Evolutionary conservation across 2,888 invertebrate genomes (phyloP), one percentile per base, ranked within the genome.

Genomic region (Ditula angustiorana): DNA sequence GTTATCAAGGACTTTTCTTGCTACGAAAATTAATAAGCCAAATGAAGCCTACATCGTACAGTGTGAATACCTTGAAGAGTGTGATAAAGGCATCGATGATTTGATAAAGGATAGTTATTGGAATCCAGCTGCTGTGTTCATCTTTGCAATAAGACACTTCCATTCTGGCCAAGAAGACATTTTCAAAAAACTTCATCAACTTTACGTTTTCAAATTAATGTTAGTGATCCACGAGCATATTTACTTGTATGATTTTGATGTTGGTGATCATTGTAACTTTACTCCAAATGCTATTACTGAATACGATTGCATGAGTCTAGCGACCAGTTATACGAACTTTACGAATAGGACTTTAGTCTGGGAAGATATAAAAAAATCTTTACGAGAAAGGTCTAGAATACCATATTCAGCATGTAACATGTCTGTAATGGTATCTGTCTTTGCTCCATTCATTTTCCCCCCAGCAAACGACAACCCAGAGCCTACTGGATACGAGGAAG

Each of bases 361-460:
- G 49, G 8, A 24, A n/a, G 16, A 50, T 52, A 57, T 56, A 8
- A 26, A 30, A 56, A 21, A 33, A 23, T 8, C 23, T 44, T 62
- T 52, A 19, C n/a, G 26, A 41, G 57, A 52, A 1, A 35, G 57
- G 30, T 8, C 19, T 26, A 64, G 52, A 26, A 49, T 21, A 33
- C 64, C 61, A n/a, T 67, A 65, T 30, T 61, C 67, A 4, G 61
- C 16, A 37, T 67, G 64, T 35, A 67, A 67, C 30, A 55, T 66
- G 1, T 57, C 57, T 10, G 44, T 68, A 2, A 10, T 61, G 11
- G 16, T 68, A 8, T 37, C 2, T 23, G 10, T 41, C 11, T 2
- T 13, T 11, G 37, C 49, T 5, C 68, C 68, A 33, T 52, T 41
- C 23, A 37, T 52, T 1, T 66, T 63, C 52, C 21, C 26, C 2